A percentile compares a stretch with the other conserved stretches of the same genome.
These are phyloP conservation scores for Hycleus phaleratus DNA, from an alignment of 1,140 invertebrate species.

Conservation along the genomic window DNA sequence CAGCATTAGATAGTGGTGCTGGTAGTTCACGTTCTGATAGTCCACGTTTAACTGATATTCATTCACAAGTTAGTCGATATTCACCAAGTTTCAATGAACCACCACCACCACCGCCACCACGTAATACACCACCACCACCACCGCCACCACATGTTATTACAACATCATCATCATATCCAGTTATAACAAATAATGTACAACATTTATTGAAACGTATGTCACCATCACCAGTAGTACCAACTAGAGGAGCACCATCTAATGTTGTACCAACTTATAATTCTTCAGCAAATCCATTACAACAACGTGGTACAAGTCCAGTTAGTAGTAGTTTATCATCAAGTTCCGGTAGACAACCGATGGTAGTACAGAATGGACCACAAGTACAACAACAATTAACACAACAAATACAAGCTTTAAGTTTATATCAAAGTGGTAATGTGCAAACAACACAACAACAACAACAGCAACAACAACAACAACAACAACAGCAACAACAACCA, in stretches of 20 bases:
- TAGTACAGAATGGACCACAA: slow-evolving; percentile 73
- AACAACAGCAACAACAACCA: slow-evolving; percentile 44
- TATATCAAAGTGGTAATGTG: slow-evolving; percentile 56
- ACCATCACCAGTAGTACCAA: slow-evolving; percentile 59
- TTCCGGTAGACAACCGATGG: slow-evolving; percentile 57
- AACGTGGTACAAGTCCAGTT: slow-evolving; percentile 72
- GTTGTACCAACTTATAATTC: slow-evolving; percentile 39
- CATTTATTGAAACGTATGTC: slow-evolving; percentile 81
- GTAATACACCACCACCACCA: slow-evolving; percentile 59
- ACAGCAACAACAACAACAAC: too few relatives aligned
- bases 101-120: slow-evolving; percentile 59
- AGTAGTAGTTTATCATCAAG: slow-evolving; percentile 40
- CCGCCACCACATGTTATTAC: slow-evolving; percentile 41
- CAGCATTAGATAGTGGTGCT: slow-evolving; percentile 77
- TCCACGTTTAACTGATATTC: slow-evolving; percentile 54
- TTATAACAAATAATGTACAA: slow-evolving; percentile 63
- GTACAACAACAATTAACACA: slow-evolving; percentile 76
- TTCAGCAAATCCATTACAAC: slow-evolving; percentile 39
- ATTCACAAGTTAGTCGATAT: slow-evolving; percentile 51
- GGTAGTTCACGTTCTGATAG: slow-evolving; percentile 84
- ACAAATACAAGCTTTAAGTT: slow-evolving; percentile 76
- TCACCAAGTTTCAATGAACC: slow-evolving; percentile 56
- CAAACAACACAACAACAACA: slow-evolving; percentile 29
- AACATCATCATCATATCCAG: slow-evolving; percentile 30
- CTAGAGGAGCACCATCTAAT: slow-evolving; percentile 47